These are phyloP conservation scores for Picathartes gymnocephalus DNA, from an alignment of 2,113 vertebrate species.

Conservation along the genomic window DNA sequence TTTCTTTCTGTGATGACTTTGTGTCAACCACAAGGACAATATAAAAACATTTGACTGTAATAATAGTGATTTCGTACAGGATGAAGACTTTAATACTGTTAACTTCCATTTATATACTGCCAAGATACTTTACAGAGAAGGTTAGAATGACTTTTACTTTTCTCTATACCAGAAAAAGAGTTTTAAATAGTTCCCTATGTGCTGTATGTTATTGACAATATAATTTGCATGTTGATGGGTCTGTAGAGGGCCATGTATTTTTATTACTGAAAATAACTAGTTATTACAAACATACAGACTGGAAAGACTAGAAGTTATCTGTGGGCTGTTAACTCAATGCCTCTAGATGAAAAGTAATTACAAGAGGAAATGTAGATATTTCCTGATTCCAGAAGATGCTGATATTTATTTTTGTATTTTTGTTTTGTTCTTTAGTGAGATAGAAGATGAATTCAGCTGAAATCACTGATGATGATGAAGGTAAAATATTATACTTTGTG, in stretches of 20 bases:
- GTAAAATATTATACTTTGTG: slow-evolving; percentile 46
- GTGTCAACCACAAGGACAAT: background rate
- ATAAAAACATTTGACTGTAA: background rate
- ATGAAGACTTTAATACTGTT: background rate
- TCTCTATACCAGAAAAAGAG: background rate
- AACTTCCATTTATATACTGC: background rate
- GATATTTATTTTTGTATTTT: background rate
- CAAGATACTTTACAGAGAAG: background rate
- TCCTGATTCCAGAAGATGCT: background rate
- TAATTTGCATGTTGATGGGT: background rate
- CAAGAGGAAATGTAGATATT: background rate
- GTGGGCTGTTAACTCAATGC: background rate
- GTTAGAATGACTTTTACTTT: background rate
- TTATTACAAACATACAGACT: background rate
- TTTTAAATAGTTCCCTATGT: background rate
- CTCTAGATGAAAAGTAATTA: background rate
- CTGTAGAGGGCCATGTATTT: background rate
- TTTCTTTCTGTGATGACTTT: background rate
- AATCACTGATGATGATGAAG: slow-evolving; percentile 78
- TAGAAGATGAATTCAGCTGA: slow-evolving; percentile 83
- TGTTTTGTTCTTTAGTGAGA: slow-evolving; percentile 64
- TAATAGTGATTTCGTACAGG: background rate
- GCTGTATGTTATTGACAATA: background rate
- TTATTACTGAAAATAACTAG: background rate
- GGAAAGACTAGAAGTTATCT: background rate